Evolutionary conservation across 2,888 invertebrate species (phyloP), one percentile per base, ranked within the genome.

Genomic region (Diplazon laetatorius): DNA sequence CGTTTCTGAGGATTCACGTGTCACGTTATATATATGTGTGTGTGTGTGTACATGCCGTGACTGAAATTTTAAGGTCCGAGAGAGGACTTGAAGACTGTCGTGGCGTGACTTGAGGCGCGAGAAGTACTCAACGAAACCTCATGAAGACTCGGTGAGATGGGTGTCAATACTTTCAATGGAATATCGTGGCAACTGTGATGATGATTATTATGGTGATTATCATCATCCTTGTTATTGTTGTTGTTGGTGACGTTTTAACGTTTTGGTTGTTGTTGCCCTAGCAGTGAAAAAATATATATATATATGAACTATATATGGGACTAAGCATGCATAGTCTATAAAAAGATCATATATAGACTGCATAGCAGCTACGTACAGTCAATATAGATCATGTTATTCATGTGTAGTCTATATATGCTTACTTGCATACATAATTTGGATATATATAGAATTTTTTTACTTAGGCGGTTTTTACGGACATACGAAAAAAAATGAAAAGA

Each of bases 1-100:
- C 42, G 55, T 68, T 68, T 68, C 55, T 44, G 30, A 44, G 68
- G 68, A 30, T 55, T 68, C 68, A 55, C 68, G 55, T 68, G 55
- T 68, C 68, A 25, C 52, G 66, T 16, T 52, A 39, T 14, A n/a
- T n/a, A n/a, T n/a, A n/a, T n/a, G n/a, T n/a, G n/a, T n/a, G n/a
- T n/a, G n/a, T n/a, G n/a, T n/a, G n/a, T n/a, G n/a, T n/a, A n/a
- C n/a, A 68, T 68, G 39, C 18, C 68, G 55, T 68, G 68, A 68
- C 68, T 42, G 16, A 55, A 44, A 68, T 68, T 68, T 18, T n/a
- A n/a, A 55, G 52, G 52, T 66, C 52, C 55, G 9, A n/a, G n/a
- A n/a, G n/a, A n/a, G 63, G 55, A 25, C 42, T 22, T 18, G 30
- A 6, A 65, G 65, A 20, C 22, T 30, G 25, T 30, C 25, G 22